Base-by-base conservation (phyloP, 2,888 invertebrate species). In the Acrobasis suavella region DNA sequence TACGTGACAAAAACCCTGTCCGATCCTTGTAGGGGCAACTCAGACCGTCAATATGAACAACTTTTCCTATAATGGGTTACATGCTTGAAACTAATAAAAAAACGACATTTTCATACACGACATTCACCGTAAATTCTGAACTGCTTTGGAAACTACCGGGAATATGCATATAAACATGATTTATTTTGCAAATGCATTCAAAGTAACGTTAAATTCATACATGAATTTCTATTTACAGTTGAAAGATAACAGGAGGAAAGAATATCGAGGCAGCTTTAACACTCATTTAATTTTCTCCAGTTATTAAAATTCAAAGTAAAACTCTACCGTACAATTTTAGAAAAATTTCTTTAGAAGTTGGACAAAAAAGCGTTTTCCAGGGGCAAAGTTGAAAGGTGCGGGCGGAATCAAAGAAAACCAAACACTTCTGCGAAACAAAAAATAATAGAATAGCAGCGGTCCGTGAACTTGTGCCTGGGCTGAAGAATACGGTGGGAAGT, bases 341-440 rank as follows among this genome's bases (percentile, higher is more conserved):
- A 54, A 54, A 38, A 15, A 54, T 54, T 54, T 54, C 3, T 9
- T 37, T 2, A 52, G 38, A 38, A 38, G 14, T 54, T 37, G 7
- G 37, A 54, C 14, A 38, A 54, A 54, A 54, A 22, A 38, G n/a
- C 15, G 15, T 32, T 52, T 52, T n/a, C 5, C 54, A n/a, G 8
- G 54, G 37, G 54, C 54, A 37, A 54, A 54, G 54, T 54, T 32
- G n/a, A 37, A 54, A 37, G 52, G 54, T 51, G 51, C 54, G 38
- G 38, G 54, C 37, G 37, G 15, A 54, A 15, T 54, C 54, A 54
- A 54, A 54, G 37, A 9, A 54, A 54, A 15, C 54, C 54, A 9
- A 54, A 54, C 38, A 54, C 54, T 38, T 54, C 15, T 15, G n/a
- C 1, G 52, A 37, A 54, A 54, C 38, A 54, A 54, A 54, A 54